A percentile compares a stretch with the other conserved stretches of the same genome.
phyloP scores from a whole-genome alignment of 1,140 invertebrate genomes.

The Pseudoatta argentina region DNA sequence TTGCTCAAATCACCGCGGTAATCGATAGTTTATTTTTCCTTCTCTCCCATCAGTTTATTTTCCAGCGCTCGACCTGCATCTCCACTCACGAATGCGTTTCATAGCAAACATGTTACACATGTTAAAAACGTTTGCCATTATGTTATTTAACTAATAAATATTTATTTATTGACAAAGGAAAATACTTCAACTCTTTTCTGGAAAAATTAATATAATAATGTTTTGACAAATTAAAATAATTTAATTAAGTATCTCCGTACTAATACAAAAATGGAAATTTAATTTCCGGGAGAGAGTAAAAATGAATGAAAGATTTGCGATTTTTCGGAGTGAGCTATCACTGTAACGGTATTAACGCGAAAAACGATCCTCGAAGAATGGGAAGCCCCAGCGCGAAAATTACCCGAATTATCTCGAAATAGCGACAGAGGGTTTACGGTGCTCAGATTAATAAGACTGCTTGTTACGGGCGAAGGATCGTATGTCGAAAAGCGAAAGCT shows the following conservation, averaged over 20 bases:
- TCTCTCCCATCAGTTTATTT: conserved; percentile 45
- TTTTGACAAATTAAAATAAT: background rate
- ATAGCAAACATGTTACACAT: conserved; percentile 21
- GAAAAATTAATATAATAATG: background rate
- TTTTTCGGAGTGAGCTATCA: conserved; percentile 9
- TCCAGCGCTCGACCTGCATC: background rate
- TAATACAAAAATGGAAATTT: conserved; percentile 13
- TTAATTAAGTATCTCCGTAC: conserved; percentile 4
- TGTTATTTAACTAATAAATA: conserved; percentile 15
- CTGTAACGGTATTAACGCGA: conserved; percentile 25
- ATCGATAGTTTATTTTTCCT: conserved; percentile 39
- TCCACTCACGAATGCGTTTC: conserved; percentile 13
- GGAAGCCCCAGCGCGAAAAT: conserved; percentile 42
- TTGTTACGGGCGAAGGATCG: conserved; percentile 39
- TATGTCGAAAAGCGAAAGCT: conserved; percentile 40
- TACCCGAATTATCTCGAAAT: conserved; percentile 47
- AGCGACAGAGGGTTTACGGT: conserved; percentile 45
- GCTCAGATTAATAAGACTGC: conserved; percentile 39
- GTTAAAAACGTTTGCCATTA: conserved; percentile 3
- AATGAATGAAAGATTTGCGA: conserved; percentile 22
- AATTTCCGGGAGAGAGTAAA: conserved; percentile 30
- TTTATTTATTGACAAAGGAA: conserved; percentile 27
- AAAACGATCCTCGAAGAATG: conserved; percentile 19
- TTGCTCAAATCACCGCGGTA: conserved; percentile 52
- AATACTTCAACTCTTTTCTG: background rate